These are phyloP conservation scores for Apogon talboti DNA, from an alignment of 2,797 vertebrate species.

Conservation along the genomic window DNA sequence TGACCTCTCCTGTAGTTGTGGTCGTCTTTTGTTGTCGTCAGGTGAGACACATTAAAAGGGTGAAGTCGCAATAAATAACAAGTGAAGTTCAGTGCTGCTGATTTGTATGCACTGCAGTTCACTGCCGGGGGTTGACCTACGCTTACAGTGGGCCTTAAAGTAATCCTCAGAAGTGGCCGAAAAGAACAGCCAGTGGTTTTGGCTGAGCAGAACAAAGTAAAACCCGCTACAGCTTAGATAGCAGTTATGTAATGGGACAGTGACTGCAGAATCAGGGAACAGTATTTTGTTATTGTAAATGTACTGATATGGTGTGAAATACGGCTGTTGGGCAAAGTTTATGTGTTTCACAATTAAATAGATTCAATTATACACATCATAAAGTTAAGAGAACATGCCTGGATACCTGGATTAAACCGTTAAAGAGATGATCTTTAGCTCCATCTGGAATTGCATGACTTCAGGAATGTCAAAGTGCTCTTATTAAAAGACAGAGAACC, in stretches of 20 bases:
- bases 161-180: conserved; percentile 32
- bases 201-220: conserved; percentile 14
- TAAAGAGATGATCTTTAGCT: no score
- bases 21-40: neutral
- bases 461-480: neutral
- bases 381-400: neutral
- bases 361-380: neutral
- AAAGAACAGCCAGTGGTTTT: conserved; percentile 32
- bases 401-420: no score
- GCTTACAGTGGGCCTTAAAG: conserved; percentile 27
- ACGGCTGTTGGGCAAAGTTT: no score
- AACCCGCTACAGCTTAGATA: conserved; percentile 10
- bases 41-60: neutral
- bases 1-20: conserved; percentile 6
- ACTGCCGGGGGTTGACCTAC: conserved; percentile 14
- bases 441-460: no score
- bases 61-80: neutral
- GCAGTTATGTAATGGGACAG: conserved; percentile 13
- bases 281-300: neutral
- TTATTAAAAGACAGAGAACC: neutral
- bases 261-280: neutral
- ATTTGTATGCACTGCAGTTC: conserved; percentile 20
- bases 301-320: neutral
- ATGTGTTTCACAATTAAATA: neutral
- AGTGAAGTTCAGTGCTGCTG: neutral